Base-by-base conservation (phyloP, 2,888 invertebrate genomes). In the Abscondita cerata region DNA sequence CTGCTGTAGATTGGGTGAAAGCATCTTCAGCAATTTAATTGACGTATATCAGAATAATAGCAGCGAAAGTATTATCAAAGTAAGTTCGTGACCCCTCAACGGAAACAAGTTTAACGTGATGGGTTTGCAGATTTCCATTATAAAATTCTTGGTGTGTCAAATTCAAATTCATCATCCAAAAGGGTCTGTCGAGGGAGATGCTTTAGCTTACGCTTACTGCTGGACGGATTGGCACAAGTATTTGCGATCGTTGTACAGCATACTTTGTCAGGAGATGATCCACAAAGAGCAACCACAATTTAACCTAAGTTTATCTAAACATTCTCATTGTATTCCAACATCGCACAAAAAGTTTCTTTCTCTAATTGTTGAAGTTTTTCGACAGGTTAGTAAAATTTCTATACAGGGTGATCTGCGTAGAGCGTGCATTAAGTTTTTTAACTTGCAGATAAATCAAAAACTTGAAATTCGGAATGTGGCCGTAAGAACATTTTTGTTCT, bases 131-230 rank as follows among this genome's bases (percentile, higher is more conserved):
- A 69, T 73, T 31, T 75, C 79, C 52, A 77, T 84, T 47, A 80
- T 84, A 44, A 80, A 83, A 62, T 81, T 84, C 66, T 75, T 84
- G 15, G 69, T 82, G 2, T 72, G 85, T n/a, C 83, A 85, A 75
- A 68, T 85, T 11, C 75, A 79, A 65, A 72, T 84, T 25, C 86
- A 86, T 73, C 81, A 84, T 74, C 85, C 85, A 0, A 75, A 78
- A 54, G 83, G 85, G 16, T 77, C 72, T 1, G 64, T 58, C 12
- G 73, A 77, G 54, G 71, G 69, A 5, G 59, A 78, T 18, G 68
- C 76, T 15, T 73, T 75, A 12, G 79, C 81, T 0, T 80, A 78
- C 64, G 82, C 83, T 3, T 68, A 70, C 52, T 72, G 81, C 59
- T 80, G 80, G 79, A 67, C 70, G 1, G 72, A 74, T 13, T 86